Conservation (phyloP, 2,888 invertebrate genomes). For the Drosophila sordidapex region DNA sequence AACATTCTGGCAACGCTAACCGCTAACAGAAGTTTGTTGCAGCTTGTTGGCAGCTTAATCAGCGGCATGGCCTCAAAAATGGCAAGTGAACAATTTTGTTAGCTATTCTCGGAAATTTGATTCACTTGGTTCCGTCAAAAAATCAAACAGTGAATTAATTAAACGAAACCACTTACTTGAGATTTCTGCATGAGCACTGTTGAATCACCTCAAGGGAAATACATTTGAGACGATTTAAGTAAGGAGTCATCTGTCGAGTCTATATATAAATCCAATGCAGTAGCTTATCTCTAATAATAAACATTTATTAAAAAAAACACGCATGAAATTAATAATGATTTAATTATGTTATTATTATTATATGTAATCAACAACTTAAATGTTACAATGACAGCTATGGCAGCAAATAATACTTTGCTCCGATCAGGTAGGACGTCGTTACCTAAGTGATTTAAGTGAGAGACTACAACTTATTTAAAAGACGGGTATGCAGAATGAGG, state of each 20-base stretch:
- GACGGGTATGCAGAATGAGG: neutral
- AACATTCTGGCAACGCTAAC: slow-evolving; percentile 25
- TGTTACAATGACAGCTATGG: neutral
- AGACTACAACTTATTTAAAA: neutral
- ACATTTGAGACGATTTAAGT: neutral
- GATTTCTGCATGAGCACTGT: neutral
- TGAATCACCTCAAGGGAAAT: neutral
- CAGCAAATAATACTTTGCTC: neutral
- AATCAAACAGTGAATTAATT: neutral
- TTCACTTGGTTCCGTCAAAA: neutral
- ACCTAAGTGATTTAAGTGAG: neutral
- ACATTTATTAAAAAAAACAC: too few relatives aligned
- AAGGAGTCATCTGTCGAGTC: too few relatives aligned
- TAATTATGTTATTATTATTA: too few relatives aligned
- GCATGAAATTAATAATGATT: too few relatives aligned
- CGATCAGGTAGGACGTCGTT: too few relatives aligned
- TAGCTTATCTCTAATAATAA: too few relatives aligned
- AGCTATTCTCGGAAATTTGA: neutral
- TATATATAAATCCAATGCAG: too few relatives aligned
- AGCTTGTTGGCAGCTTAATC: neutral
- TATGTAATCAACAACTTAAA: too few relatives aligned
- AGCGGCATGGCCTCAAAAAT: too few relatives aligned
- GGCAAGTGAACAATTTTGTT: neutral
- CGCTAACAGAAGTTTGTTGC: neutral
- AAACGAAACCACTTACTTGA: neutral